phyloP scores from a whole-genome alignment of 2,113 vertebrate species.

The Heterotis niloticus region DNA sequence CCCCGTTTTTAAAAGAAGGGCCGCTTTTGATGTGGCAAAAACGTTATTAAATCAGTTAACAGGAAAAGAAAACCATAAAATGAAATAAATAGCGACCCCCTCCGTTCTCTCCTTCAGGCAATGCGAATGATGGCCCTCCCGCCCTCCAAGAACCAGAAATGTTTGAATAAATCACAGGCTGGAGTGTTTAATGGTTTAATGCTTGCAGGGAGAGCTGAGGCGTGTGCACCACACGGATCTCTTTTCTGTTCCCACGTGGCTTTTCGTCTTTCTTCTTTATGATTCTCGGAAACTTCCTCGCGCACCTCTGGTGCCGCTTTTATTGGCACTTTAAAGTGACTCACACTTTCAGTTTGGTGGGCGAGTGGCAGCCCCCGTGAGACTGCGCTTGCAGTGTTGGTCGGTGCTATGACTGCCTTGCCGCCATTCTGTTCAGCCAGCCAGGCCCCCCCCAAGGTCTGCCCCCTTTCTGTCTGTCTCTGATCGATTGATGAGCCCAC shows the following conservation, averaged over 20 bases:
- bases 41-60: conserved; percentile 16
- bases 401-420: neutral
- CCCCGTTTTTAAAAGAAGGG: neutral
- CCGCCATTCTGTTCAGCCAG: neutral
- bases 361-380: neutral
- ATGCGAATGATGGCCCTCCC: conserved; percentile 14
- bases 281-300: conserved; percentile 13
- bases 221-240: neutral
- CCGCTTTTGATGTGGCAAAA: conserved; percentile 22
- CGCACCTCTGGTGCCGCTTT: neutral
- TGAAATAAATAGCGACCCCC: conserved; percentile 9
- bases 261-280: conserved; percentile 1
- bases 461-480: conserved; percentile 5
- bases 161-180: conserved; percentile 21
- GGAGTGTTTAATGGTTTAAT: conserved; percentile 10
- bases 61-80: conserved; percentile 18
- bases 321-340: conserved; percentile 12
- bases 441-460: neutral
- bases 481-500: too few relatives aligned
- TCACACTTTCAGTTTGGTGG: neutral
- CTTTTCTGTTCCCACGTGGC: neutral
- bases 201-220: neutral
- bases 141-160: conserved; percentile 6
- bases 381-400: neutral
- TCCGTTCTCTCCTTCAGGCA: conserved; percentile 1